A percentile compares a stretch with the other conserved stretches of the same genome.
These are phyloP conservation scores for Sarcophaga peregrina DNA, from an alignment of 1,140 invertebrate species.

Conservation along the genomic window DNA sequence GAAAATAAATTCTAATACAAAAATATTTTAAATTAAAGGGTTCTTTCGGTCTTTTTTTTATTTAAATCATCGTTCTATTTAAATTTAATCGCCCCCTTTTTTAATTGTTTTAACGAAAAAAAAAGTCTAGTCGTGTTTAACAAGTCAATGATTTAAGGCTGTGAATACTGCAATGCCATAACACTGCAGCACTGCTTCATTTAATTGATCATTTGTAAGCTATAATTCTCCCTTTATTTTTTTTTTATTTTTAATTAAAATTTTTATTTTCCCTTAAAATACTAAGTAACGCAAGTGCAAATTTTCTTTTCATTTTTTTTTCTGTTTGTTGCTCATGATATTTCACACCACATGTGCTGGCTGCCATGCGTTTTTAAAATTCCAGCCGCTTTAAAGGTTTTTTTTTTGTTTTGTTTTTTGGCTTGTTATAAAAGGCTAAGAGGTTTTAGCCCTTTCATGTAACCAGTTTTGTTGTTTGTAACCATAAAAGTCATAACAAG, in stretches of 20 bases:
- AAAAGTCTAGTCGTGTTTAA: neutral
- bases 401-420: no score
- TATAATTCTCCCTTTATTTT: neutral
- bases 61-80: neutral
- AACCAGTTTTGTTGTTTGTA: conserved; percentile 32
- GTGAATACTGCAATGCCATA: neutral
- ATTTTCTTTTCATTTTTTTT: neutral
- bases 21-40: no score
- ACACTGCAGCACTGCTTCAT: neutral
- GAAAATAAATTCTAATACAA: no score
- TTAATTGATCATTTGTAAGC: conserved; percentile 13
- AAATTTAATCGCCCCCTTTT: neutral
- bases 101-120: no score
- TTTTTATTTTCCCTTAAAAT: neutral
- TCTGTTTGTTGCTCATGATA: neutral
- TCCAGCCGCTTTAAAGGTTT: no score
- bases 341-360: neutral
- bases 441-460: conserved; percentile 1
- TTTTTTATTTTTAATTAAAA: neutral
- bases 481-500: conserved; percentile 41
- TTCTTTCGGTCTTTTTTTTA: no score
- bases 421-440: neutral
- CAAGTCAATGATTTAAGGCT: neutral
- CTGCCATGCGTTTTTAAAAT: conserved; percentile 5
- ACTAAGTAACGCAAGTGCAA: no score